These are phyloP conservation scores for Eilema depressum DNA, from an alignment of 2,888 invertebrate genomes.

Conservation along the genomic window DNA sequence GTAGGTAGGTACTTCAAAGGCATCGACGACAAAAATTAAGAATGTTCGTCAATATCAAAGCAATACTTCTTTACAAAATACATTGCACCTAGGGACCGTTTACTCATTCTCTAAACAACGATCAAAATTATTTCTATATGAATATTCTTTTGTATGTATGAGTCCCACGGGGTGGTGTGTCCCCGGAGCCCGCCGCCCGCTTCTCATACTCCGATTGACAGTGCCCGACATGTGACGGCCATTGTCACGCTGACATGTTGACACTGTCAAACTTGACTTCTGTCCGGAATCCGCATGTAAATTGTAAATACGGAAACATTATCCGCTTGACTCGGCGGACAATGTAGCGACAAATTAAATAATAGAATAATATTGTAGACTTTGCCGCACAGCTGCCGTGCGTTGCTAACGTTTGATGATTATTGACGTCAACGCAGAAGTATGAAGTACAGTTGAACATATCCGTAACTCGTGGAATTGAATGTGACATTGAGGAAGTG, in stretches of 20 bases:
- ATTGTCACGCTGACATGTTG: conserved; percentile 85
- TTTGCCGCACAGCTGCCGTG: conserved; percentile 73
- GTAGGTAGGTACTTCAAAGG: no score
- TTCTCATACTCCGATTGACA: conserved; percentile 84
- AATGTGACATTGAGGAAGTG: conserved; percentile 7
- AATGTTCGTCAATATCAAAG: neutral
- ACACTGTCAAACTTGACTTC: conserved; percentile 85
- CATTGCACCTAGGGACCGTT: conserved; percentile 69
- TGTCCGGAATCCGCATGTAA: conserved; percentile 83
- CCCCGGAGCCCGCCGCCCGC: conserved; percentile 70
- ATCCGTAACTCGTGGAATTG: conserved; percentile 26
- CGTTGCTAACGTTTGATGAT: conserved; percentile 55
- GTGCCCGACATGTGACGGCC: conserved; percentile 80
- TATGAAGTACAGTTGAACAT: conserved; percentile 31
- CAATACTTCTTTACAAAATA: conserved; percentile 28
- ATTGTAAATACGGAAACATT: conserved; percentile 82
- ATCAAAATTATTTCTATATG: conserved; percentile 63
- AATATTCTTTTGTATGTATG: conserved; percentile 61
- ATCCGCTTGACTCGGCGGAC: conserved; percentile 63
- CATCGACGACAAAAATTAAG: neutral
- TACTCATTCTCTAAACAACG: conserved; percentile 69
- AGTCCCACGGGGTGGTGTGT: conserved; percentile 67
- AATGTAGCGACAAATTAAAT: conserved; percentile 86
- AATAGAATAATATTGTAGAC: conserved; percentile 79
- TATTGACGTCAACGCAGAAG: conserved; percentile 55